Evolutionary conservation across 2,113 vertebrate genomes (phyloP), one percentile per base, ranked within the genome.

Genomic region (Rhineura floridana): DNA sequence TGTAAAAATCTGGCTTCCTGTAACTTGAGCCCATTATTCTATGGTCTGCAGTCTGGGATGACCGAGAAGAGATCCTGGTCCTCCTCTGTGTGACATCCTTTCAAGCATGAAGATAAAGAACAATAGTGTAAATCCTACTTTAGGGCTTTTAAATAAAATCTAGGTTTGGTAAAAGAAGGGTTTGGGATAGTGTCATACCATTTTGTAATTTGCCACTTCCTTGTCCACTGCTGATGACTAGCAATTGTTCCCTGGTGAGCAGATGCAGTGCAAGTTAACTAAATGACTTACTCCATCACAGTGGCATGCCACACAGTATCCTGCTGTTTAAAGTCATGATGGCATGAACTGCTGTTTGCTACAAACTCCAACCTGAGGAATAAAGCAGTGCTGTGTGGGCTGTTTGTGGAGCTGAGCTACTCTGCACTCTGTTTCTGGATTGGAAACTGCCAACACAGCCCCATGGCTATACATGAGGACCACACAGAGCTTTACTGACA

Each of bases 131-230:
- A 67, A 67, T 84, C 75, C 87, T 93, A 87, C 94, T 90, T 89
- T 90, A 90, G 90, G 94, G 91, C 93, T 92, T 81, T 30, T 82
- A 81, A 76, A 83, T 79, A 63, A 90, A 91, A 87, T 78, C 70
- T 21, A 90, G 88, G 23, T 15, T 86, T 76, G 85, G 90, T 1
- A 25, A 89, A 87, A 69, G 55, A 79, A 84, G 84, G 65, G 52
- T 80, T 55, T 81, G 59, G 44, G 46, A 11, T 83, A 39, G 52
- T 82, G 39, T 15, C 46, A 39, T 23, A 33, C 23, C 19, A 15
- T n/a, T 8, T n/a, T 23, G 28, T n/a, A 12, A 33, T n/a, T 63
- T 23, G 42, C 39, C 30, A 7, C 21, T 65, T 48, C 30, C 44
- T n/a, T 13, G 9, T 46, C 48, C 30, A n/a, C 12, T 33, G 39